Evolutionary conservation across 2,888 invertebrate genomes (phyloP), one percentile per base, ranked within the genome.

Genomic region (Troilus luridus): DNA sequence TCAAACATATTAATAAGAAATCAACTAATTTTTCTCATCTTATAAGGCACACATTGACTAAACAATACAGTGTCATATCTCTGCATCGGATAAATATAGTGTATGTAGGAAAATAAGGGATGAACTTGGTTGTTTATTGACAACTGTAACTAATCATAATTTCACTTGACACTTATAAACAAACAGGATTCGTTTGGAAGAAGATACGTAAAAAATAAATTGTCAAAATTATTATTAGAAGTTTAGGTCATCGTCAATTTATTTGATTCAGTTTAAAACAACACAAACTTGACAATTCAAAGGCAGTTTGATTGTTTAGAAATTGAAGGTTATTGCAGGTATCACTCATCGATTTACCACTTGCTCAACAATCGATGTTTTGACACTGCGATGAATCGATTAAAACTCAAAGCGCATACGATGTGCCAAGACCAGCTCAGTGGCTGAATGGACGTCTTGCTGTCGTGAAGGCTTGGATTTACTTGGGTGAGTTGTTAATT

Each of bases 371-470:
- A 85, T 85, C 85, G 85, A 85, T 85, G 85, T 85, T 85, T 85
- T 54, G 54, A 85, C 56, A 85, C 21, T 41, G 72, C 8, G 27
- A 27, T 41, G 1, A 85, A 58, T 85, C 85, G 85, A 85, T 85
- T 85, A 11, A n/a, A n/a, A 56, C 56, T 12, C 8, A 12, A 81
- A 85, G 85, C 85, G 56, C 85, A 54, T n/a, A 58, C 85, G 85
- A 54, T 85, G 56, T 27, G 72, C 72, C 72, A 77, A 77, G 72
- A 41, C 64, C 19, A 54, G 89, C 64, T 89, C 89, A 89, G 89
- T 89, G 89, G 89, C 21, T 89, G 89, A 89, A 89, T 62, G 89
- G 89, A 89, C 60, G 89, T 89, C 64, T 89, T 60, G 27, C 89
- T 54, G 89, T 58, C n/a, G 56, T 85, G 85, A 85, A 58, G 56